These are phyloP conservation scores for Poecilia velifera DNA, from an alignment of 2,797 vertebrate genomes.

Conservation along the genomic window DNA sequence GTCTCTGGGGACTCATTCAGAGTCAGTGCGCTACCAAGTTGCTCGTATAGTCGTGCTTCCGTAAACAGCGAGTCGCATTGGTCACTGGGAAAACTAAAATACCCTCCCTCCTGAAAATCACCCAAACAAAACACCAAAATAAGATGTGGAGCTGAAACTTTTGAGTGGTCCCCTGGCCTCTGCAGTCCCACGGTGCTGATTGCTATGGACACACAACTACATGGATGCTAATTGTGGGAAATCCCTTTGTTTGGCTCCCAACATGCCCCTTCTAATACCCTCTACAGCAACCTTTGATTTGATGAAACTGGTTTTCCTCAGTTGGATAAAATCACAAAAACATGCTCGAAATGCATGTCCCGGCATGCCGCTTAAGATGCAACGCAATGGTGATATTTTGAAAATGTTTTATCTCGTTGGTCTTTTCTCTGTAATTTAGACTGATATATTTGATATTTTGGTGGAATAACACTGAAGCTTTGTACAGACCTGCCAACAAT, in stretches of 20 bases:
- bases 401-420: neutral
- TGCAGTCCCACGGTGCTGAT: constrained; percentile 36
- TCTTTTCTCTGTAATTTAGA: constrained; percentile 17
- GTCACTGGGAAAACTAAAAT: constrained; percentile 65
- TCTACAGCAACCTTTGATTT: neutral
- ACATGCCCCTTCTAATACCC: neutral
- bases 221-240: constrained; percentile 17
- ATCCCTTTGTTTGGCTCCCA: constrained; percentile 11
- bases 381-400: neutral
- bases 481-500: constrained; percentile 26
- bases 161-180: constrained; percentile 49
- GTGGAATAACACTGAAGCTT: constrained; percentile 33
- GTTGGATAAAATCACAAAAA: neutral
- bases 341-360: constrained; percentile 1
- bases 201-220: constrained; percentile 36
- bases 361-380: neutral
- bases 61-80: constrained; percentile 66
- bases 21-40: constrained; percentile 46
- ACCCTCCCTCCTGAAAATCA: constrained; percentile 51
- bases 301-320: neutral
- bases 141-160: constrained; percentile 47
- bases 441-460: constrained; percentile 17
- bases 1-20: constrained; percentile 56
- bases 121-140: constrained; percentile 68
- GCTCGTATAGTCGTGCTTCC: constrained; percentile 65